Evolutionary conservation across 1,140 invertebrate genomes (phyloP).

Genomic region (Gonatopus flavifemur): DNA sequence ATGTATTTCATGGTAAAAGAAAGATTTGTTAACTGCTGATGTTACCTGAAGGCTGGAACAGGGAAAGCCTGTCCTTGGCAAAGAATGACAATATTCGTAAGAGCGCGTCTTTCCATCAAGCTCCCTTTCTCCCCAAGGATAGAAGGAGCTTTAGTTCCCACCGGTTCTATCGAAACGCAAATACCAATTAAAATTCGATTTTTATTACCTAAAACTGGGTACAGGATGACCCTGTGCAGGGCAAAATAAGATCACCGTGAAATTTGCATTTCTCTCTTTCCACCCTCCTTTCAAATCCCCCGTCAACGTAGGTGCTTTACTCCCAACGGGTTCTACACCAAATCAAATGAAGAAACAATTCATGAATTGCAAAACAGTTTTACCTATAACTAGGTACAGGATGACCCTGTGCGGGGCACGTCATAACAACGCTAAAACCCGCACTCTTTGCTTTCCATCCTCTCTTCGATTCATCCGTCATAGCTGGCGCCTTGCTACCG

Average conservation of each 20-base stretch:
- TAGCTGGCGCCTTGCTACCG: constrained; percentile 67
- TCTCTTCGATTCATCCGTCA: constrained; percentile 50
- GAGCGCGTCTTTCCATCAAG: constrained; percentile 22
- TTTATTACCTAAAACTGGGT: constrained; percentile 52
- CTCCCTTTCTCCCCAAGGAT: constrained; percentile 40
- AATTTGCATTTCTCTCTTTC: constrained; percentile 32
- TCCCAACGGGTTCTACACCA: constrained; percentile 74
- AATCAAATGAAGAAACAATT: constrained; percentile 12
- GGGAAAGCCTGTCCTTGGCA: constrained; percentile 64
- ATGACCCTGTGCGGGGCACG: constrained; percentile 66
- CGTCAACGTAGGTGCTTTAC: constrained; percentile 66
- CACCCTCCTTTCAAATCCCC: constrained; percentile 53
- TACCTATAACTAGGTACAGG: constrained; percentile 41
- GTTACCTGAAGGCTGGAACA: constrained; percentile 67
- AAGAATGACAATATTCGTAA: constrained; percentile 18
- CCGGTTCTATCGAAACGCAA: constrained; percentile 42
- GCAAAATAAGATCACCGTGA: constrained; percentile 62
- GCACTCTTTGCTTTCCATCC: constrained; percentile 29
- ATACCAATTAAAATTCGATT: too few species aligned
- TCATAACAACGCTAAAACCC: constrained; percentile 58
- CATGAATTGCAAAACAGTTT: not conserved
- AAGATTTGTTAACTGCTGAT: too few species aligned
- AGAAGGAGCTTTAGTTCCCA: constrained; percentile 51
- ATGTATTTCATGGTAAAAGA: too few species aligned
- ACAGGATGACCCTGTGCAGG: constrained; percentile 66